phyloP scores from a whole-genome alignment of 2,797 vertebrate species.

The Leptoclinus maculatus region DNA sequence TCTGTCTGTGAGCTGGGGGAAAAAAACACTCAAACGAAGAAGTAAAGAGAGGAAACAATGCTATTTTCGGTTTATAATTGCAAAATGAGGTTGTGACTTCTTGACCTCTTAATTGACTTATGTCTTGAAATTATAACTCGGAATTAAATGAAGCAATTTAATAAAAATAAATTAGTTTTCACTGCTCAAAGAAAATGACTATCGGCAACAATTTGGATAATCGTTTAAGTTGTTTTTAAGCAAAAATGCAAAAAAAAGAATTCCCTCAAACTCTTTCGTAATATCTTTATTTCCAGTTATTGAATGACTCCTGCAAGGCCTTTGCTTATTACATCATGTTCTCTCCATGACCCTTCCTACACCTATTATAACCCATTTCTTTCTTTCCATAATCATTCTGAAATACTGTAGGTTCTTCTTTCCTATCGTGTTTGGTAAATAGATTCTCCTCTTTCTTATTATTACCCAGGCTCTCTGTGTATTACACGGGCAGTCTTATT shows the following conservation, averaged over 20 bases:
- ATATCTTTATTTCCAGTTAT: neutral
- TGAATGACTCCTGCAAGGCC: neutral
- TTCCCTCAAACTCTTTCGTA: neutral
- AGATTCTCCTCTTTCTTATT: conserved; percentile 11
- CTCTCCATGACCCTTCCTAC: neutral
- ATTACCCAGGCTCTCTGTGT: neutral
- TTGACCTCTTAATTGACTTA: neutral
- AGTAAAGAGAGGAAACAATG: neutral
- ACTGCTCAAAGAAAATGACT: neutral
- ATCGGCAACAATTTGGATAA: neutral
- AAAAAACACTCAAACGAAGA: neutral
- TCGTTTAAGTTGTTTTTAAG: neutral
- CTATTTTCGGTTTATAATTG: neutral
- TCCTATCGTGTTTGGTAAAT: conserved; percentile 12
- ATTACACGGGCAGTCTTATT: neutral
- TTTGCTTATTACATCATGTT: conserved; percentile 7
- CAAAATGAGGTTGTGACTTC: neutral
- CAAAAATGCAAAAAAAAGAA: neutral
- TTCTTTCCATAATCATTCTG: neutral
- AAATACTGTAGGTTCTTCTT: neutral
- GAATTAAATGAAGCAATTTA: neutral
- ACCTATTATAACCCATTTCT: neutral
- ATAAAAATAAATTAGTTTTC: neutral
- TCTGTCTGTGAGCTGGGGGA: neutral
- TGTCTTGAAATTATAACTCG: neutral